Conservation (phyloP, 2,888 invertebrate genomes). For the Eupithecia subumbrata region DNA sequence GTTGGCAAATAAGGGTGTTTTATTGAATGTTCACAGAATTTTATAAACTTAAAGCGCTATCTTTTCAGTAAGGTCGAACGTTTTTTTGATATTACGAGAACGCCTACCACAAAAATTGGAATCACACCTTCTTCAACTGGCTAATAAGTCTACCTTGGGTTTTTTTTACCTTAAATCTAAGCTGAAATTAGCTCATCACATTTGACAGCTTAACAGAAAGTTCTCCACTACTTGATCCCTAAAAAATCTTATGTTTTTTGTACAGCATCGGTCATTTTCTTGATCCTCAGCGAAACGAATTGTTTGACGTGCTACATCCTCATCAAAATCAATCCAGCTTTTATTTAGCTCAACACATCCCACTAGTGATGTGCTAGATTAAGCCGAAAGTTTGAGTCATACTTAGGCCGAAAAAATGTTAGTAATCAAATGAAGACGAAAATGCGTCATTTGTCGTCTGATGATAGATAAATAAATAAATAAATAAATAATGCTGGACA, state of each 20-base stretch:
- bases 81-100: no score
- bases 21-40: no score
- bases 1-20: no score
- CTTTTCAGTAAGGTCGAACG: no score
- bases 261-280: slow-evolving; percentile 9
- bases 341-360: slow-evolving; percentile 36
- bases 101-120: no score
- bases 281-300: slow-evolving; percentile 29
- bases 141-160: slow-evolving; percentile 3
- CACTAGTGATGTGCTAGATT: neutral
- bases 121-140: neutral
- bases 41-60: no score
- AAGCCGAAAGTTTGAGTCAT: slow-evolving; percentile 9
- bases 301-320: slow-evolving; percentile 39
- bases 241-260: slow-evolving; percentile 15
- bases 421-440: neutral
- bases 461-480: no score
- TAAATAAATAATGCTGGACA: no score
- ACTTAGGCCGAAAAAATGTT: slow-evolving; percentile 19
- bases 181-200: slow-evolving; percentile 11
- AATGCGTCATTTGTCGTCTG: neutral
- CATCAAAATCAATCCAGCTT: slow-evolving; percentile 40
- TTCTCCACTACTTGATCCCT: slow-evolving; percentile 21
- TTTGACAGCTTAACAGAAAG: slow-evolving; percentile 19
- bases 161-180: neutral